phyloP scores from a whole-genome alignment of 1,140 invertebrate genomes.

The Papilio helenus region DNA sequence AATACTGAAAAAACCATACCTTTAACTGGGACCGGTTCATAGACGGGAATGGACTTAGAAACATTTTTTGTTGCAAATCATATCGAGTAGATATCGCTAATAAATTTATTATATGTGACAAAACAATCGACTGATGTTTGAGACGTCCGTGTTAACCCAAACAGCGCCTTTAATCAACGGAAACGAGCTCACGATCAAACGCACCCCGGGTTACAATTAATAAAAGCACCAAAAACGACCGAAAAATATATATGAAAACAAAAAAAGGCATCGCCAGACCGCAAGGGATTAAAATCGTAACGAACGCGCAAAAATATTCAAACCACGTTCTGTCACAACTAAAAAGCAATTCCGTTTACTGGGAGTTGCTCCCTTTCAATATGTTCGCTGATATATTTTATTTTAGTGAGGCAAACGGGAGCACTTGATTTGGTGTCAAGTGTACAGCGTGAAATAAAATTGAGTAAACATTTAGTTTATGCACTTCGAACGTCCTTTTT shows the following conservation, averaged over 20 bases:
- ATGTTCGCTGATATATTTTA: slow-evolving; percentile 24
- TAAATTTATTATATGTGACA: not conserved
- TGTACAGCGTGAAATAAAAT: not conserved
- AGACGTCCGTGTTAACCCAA: slow-evolving; percentile 45
- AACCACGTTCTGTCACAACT: slow-evolving; percentile 23
- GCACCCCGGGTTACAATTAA: slow-evolving; percentile 53
- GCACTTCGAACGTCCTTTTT: not conserved
- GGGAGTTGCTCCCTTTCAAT: slow-evolving; percentile 17
- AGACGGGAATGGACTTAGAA: too few species aligned
- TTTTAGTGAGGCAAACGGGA: slow-evolving; percentile 7
- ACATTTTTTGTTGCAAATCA: too few species aligned
- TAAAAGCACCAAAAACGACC: slow-evolving; percentile 51
- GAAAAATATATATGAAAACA: slow-evolving; percentile 59
- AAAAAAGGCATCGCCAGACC: slow-evolving; percentile 73
- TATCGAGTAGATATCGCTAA: too few species aligned
- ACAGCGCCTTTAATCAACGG: slow-evolving; percentile 72
- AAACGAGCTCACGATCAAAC: slow-evolving; percentile 65
- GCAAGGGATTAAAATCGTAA: slow-evolving; percentile 81
- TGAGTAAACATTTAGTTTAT: not conserved
- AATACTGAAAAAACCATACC: too few species aligned
- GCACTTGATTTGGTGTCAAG: slow-evolving; percentile 16
- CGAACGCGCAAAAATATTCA: too few species aligned
- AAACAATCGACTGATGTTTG: slow-evolving; percentile 25
- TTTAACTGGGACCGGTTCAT: too few species aligned
- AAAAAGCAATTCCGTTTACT: slow-evolving; percentile 24